Conservation (phyloP, 2,797 vertebrate genomes). For the Heliangelus exortis region DNA sequence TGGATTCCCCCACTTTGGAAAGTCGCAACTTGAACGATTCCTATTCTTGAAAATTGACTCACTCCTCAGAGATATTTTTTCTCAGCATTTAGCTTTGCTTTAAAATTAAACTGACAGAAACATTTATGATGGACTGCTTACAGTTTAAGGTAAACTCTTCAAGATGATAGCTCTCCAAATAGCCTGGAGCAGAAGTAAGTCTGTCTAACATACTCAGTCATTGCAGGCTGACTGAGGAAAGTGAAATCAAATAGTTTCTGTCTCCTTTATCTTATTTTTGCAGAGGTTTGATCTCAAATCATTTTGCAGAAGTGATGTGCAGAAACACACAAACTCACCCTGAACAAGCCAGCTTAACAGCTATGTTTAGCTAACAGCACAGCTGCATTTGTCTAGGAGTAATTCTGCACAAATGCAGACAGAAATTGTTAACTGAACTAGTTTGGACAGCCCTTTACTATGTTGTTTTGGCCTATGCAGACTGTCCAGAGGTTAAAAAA, state of each 20-base stretch:
- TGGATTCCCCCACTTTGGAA: too few relatives aligned
- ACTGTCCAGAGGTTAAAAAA: not conserved
- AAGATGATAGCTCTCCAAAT: not conserved
- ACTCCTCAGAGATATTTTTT: not conserved
- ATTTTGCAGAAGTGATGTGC: not conserved
- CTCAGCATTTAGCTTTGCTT: not conserved
- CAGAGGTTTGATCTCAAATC: not conserved
- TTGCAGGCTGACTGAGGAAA: not conserved
- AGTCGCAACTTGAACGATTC: too few relatives aligned
- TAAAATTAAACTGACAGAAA: not conserved
- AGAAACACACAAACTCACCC: not conserved
- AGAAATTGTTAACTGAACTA: not conserved
- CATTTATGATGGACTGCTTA: not conserved
- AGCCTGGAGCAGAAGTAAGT: not conserved
- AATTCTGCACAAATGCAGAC: not conserved
- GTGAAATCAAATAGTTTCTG: not conserved
- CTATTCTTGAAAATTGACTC: slow-evolving; percentile 21
- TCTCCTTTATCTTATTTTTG: not conserved
- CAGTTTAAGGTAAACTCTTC: not conserved
- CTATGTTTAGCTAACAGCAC: not conserved
- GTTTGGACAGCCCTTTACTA: not conserved
- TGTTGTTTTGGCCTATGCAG: not conserved
- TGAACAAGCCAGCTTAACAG: not conserved
- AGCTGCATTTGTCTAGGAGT: not conserved
- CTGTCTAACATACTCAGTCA: not conserved